A percentile compares a stretch with the other conserved stretches of the same genome.
phyloP scores from a whole-genome alignment of 2,888 invertebrate species.

The Drosophila neotestacea region DNA sequence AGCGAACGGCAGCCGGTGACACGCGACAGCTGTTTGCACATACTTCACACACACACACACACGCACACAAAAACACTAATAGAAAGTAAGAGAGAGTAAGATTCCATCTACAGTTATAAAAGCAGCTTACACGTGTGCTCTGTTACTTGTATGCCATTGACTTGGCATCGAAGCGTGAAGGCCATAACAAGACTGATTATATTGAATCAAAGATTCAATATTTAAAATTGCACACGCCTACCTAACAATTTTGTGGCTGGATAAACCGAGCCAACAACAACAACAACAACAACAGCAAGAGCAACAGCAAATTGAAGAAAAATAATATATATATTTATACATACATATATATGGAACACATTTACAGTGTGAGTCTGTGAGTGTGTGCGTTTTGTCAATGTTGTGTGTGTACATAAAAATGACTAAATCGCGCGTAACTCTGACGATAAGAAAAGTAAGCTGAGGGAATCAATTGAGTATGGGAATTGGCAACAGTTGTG shows the following conservation, averaged over 20 bases:
- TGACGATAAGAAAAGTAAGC: neutral
- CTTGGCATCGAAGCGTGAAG: conserved; percentile 68
- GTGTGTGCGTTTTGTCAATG: conserved; percentile 23
- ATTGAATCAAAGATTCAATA: conserved; percentile 72
- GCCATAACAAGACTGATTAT: conserved; percentile 74
- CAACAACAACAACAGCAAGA: conserved; percentile 1
- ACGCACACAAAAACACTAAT: conserved; percentile 17
- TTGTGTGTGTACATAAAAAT: conserved; percentile 46
- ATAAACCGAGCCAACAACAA: neutral
- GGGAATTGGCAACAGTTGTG: conserved; percentile 16
- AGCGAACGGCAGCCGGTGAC: conserved; percentile 76
- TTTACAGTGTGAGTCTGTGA: conserved; percentile 8
- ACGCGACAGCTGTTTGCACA: conserved; percentile 81
- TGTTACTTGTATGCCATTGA: conserved; percentile 58
- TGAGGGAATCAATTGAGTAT: conserved; percentile 10
- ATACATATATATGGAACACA: neutral
- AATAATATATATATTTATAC: conserved; percentile 20
- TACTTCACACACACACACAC: conserved; percentile 59
- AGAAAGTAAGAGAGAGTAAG: neutral
- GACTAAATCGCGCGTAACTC: conserved; percentile 39
- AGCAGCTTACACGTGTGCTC: conserved; percentile 30
- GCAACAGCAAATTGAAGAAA: neutral
- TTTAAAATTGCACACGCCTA: conserved; percentile 69
- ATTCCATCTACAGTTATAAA: conserved; percentile 15
- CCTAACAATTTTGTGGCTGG: conserved; percentile 42